Conservation (phyloP, 2,797 vertebrate species). For the Pipistrellus kuhlii region DNA sequence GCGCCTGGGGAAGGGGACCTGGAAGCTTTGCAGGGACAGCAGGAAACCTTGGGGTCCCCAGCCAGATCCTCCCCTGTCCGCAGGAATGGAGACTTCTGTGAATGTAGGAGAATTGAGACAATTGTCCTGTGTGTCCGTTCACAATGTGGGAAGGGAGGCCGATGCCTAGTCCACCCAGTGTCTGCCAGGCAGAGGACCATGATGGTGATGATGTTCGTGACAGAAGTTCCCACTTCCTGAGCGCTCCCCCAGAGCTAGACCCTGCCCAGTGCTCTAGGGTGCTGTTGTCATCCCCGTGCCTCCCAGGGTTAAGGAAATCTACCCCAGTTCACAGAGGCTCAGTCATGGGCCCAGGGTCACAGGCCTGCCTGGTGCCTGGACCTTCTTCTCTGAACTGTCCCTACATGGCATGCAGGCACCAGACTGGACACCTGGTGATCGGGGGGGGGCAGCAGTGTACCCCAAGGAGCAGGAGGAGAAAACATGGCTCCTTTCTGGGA, state of each 20-base stretch:
- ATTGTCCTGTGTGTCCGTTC: not conserved
- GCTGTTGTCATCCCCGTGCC: not conserved
- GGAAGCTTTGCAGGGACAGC: not conserved
- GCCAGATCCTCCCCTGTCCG: not conserved
- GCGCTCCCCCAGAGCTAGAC: not conserved
- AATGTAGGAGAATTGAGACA: not conserved
- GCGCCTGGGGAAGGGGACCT: accelerated
- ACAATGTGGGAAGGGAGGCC: not conserved
- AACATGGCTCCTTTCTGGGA: not conserved
- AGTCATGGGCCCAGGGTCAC: not conserved
- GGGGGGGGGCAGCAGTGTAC: not conserved
- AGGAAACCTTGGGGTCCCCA: not conserved
- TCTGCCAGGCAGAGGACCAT: not conserved
- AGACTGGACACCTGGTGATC: not conserved
- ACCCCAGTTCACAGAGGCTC: not conserved
- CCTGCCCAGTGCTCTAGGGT: not conserved
- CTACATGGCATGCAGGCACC: not conserved
- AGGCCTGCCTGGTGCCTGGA: not conserved
- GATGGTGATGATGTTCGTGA: accelerated
- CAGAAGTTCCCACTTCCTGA: accelerated
- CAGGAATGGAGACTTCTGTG: not conserved
- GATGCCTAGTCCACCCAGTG: accelerated
- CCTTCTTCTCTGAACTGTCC: not conserved
- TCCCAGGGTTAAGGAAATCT: not conserved
- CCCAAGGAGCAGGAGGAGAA: not conserved